These are phyloP conservation scores for Cerastoderma edule DNA, from an alignment of 2,888 invertebrate species.

Conservation along the genomic window DNA sequence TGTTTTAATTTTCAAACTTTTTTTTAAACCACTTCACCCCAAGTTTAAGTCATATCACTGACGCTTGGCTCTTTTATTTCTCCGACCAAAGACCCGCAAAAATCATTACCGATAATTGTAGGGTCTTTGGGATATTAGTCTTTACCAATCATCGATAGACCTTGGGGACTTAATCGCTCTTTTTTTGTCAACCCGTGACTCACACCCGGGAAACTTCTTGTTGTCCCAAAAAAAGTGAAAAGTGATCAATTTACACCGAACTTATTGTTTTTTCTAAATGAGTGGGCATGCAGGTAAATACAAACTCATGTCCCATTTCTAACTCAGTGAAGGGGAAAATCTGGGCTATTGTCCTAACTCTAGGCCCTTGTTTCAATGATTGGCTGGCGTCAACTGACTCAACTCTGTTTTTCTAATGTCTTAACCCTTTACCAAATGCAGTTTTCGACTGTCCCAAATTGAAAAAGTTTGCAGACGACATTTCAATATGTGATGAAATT, in stretches of 20 bases:
- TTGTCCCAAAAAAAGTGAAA: conserved; percentile 13
- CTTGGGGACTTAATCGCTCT: conserved; percentile 22
- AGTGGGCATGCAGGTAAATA: conserved; percentile 34
- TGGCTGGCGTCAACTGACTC: conserved; percentile 17
- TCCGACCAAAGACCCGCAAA: conserved; percentile 19
- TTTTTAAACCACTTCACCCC: background rate
- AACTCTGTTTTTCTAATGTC: conserved; percentile 15
- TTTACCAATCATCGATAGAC: conserved; percentile 24
- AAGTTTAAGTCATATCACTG: background rate
- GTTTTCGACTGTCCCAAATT: too few species aligned
- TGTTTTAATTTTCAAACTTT: too few species aligned
- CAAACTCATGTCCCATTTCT: conserved; percentile 2
- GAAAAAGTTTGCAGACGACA: too few species aligned
- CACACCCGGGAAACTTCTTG: background rate
- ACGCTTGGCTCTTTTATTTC: background rate
- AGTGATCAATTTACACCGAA: conserved; percentile 25
- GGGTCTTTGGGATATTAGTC: conserved; percentile 10
- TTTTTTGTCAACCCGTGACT: conserved; percentile 17
- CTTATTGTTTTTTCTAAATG: conserved; percentile 26
- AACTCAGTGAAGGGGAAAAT: conserved; percentile 26
- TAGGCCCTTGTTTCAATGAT: conserved; percentile 6
- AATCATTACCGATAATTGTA: conserved; percentile 21
- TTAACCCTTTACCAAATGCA: background rate
- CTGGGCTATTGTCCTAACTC: conserved; percentile 13
- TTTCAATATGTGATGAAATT: too few species aligned